phyloP scores from a whole-genome alignment of 2,888 invertebrate genomes.

The Pheosia tremula region DNA sequence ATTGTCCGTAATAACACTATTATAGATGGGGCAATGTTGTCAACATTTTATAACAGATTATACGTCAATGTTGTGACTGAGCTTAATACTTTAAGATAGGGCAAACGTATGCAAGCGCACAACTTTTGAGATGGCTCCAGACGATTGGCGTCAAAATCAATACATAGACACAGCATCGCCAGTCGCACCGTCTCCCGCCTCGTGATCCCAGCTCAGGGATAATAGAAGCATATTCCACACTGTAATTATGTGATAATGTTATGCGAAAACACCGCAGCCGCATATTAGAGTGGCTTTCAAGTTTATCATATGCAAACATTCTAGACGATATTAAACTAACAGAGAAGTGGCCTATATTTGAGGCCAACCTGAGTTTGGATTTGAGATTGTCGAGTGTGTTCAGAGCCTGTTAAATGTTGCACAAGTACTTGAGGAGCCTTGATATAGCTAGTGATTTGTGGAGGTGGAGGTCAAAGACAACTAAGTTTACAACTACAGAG shows the following conservation, averaged over 20 bases:
- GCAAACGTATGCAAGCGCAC: too few species aligned
- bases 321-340: constrained; percentile 1
- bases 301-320: constrained; percentile 35
- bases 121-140: not conserved
- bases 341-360: constrained; percentile 3
- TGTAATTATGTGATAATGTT: constrained; percentile 35
- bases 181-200: not conserved
- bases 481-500: too few species aligned
- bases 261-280: constrained; percentile 17
- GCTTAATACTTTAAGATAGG: too few species aligned
- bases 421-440: too few species aligned
- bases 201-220: not conserved
- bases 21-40: too few species aligned
- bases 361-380: not conserved
- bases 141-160: not conserved
- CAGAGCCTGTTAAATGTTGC: not conserved
- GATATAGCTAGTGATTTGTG: too few species aligned
- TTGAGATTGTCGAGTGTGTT: not conserved
- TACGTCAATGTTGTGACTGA: too few species aligned
- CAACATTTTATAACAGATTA: too few species aligned
- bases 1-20: too few species aligned
- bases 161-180: not conserved
- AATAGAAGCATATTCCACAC: constrained; percentile 4
- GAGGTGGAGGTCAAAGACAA: too few species aligned
- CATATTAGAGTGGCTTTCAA: constrained; percentile 15